Evolutionary conservation across 2,888 invertebrate species (phyloP).

Genomic region (Sabatieria punctata): DNA sequence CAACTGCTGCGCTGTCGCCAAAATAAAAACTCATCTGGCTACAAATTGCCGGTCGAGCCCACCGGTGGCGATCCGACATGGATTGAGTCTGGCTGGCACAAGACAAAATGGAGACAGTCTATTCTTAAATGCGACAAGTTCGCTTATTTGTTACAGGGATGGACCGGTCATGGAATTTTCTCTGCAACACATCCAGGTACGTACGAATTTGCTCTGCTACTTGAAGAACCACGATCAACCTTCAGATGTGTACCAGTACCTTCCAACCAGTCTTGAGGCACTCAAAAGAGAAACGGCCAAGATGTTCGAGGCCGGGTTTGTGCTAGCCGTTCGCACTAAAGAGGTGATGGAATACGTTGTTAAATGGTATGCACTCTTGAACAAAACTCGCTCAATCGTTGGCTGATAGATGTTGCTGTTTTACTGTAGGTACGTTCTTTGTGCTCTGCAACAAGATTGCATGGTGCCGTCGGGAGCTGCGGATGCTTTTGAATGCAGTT

Average conservation of each 20-base stretch:
- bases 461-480: slow-evolving; percentile 24
- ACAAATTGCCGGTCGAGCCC: not conserved
- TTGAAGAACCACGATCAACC: not conserved
- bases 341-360: slow-evolving; percentile 20
- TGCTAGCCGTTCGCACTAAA: slow-evolving; percentile 7
- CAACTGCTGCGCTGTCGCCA: slow-evolving; percentile 18
- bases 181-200: slow-evolving; percentile 18
- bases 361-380: slow-evolving; percentile 14
- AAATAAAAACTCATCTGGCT: too few species aligned
- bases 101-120: slow-evolving; percentile 10
- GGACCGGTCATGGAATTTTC: slow-evolving; percentile 19
- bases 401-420: not conserved
- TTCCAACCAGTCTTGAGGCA: slow-evolving; percentile 21
- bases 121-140: slow-evolving; percentile 13
- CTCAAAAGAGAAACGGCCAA: slow-evolving; percentile 13
- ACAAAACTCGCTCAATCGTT: not conserved
- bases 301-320: slow-evolving; percentile 23
- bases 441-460: slow-evolving; percentile 30
- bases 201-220: not conserved
- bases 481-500: slow-evolving; percentile 9
- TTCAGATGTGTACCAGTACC: slow-evolving; percentile 24
- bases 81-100: slow-evolving; percentile 14
- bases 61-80: too few species aligned
- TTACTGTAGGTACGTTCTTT: slow-evolving; percentile 21
- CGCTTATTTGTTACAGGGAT: slow-evolving; percentile 16